Base-by-base conservation (phyloP, 2,888 invertebrate genomes). In the Coelogynopora nodosa region DNA sequence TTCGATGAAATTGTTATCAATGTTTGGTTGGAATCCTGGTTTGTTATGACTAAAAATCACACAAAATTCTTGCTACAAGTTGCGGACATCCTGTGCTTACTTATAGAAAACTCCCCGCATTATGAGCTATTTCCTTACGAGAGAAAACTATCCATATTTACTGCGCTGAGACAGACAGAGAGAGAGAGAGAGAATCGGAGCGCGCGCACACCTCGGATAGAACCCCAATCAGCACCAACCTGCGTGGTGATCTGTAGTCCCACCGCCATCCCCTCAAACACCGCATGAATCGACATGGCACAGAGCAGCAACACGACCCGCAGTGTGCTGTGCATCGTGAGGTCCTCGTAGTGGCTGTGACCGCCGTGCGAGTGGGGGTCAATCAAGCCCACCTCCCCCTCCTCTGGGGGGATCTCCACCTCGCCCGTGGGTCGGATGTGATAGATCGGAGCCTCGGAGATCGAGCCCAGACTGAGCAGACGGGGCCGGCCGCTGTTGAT, bases 221-320 rank as follows among this genome's bases (percentile, higher is more conserved):
- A n/a, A n/a, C n/a, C n/a, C n/a, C n/a, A n/a, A n/a, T n/a, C n/a
- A n/a, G n/a, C n/a, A n/a, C n/a, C n/a, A 67, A 31, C n/a, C 31
- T 49, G 18, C 23, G 80, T n/a, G 80, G 85, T 67, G 0, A 74
- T 81, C 93, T 31, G 27, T 0, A 86, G 90, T 0, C 93, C 93
- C 86, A 93, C 90, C 0, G 93, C 93, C 23, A 93, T 88, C 1
- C 93, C 93, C 89, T 93, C 93, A 88, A 93, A 93, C 0, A 93
- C 89, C 0, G 93, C 93, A 87, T 90, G 90, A 30, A 90, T 88
- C 29, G 90, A 90, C 29, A 90, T 88, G 0, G 90, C 90, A 28
- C 90, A 86, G 31, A 90, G 85, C 1, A 90, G 88, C 31, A 90
- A 87, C 29, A 90, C 85, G 87, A 90, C 89, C 23, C 89, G 27